These are phyloP conservation scores for Callaeas wilsoni DNA, from an alignment of 2,113 vertebrate genomes.

Conservation along the genomic window DNA sequence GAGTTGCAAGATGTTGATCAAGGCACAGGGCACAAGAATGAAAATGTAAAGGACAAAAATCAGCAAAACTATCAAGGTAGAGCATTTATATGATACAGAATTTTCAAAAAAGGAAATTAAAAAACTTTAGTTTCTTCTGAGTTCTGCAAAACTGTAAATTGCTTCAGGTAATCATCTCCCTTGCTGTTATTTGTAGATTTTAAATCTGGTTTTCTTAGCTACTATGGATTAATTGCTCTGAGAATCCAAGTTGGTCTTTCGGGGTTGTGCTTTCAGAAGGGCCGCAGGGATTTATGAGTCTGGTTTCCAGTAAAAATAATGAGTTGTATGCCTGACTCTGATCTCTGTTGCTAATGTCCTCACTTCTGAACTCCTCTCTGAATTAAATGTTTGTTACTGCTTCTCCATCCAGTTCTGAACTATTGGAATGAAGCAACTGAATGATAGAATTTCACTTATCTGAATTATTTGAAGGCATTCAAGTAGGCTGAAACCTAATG, in stretches of 20 bases:
- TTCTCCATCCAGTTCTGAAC: not conserved
- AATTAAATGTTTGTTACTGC: not conserved
- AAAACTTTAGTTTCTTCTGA: not conserved
- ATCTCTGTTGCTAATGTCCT: not conserved
- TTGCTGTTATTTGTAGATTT: not conserved
- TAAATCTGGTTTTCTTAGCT: not conserved
- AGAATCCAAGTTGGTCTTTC: not conserved
- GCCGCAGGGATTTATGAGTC: not conserved
- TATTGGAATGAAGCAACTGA: not conserved
- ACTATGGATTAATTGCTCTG: not conserved
- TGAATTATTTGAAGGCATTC: constrained; percentile 35
- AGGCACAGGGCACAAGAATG: constrained; percentile 74
- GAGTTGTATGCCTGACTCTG: not conserved
- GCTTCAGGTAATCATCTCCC: not conserved
- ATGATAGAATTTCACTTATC: constrained; percentile 23
- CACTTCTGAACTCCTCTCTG: not conserved
- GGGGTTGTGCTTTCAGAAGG: not conserved
- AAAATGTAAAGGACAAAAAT: constrained; percentile 64
- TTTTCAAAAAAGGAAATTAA: not conserved
- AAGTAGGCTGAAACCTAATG: constrained; percentile 22
- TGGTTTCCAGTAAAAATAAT: constrained; percentile 43
- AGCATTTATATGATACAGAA: constrained; percentile 3
- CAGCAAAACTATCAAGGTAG: constrained; percentile 79
- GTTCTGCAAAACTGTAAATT: constrained; percentile 12
- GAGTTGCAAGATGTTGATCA: constrained; percentile 73